Evolutionary conservation across 2,888 invertebrate genomes (phyloP).

Genomic region (Eupithecia vulgata): DNA sequence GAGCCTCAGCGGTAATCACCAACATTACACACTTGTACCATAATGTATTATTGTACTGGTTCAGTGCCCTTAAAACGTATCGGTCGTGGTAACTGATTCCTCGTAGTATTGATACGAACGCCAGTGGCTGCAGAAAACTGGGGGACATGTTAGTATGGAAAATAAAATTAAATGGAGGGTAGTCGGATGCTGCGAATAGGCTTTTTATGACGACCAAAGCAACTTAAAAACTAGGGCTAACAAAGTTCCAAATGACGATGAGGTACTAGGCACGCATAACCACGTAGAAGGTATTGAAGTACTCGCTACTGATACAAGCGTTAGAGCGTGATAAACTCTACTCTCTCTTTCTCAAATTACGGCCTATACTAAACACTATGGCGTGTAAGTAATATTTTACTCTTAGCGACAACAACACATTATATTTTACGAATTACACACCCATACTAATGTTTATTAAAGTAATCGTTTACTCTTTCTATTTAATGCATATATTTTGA

Average conservation of each 20-base stretch:
- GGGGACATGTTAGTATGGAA: not conserved
- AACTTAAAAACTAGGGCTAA: no score
- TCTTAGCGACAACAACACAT: no score
- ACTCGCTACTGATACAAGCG: not conserved
- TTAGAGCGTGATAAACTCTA: not conserved
- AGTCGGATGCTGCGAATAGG: not conserved
- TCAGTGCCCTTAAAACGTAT: constrained; percentile 74
- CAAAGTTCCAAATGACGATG: no score
- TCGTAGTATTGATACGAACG: constrained; percentile 85
- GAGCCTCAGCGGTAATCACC: no score
- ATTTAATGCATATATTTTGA: no score
- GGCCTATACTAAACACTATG: no score
- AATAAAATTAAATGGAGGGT: not conserved
- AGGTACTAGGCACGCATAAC: not conserved
- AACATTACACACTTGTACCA: no score
- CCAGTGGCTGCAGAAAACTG: constrained; percentile 86
- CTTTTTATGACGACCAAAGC: not conserved
- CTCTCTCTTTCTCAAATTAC: not conserved
- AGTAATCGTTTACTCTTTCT: no score
- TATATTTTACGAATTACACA: no score
- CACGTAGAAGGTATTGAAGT: not conserved
- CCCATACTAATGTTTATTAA: no score
- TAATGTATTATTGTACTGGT: no score
- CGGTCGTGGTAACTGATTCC: constrained; percentile 82
- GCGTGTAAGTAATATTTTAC: no score